Conservation (phyloP, 2,888 invertebrate species). For the Merodon equestris region DNA sequence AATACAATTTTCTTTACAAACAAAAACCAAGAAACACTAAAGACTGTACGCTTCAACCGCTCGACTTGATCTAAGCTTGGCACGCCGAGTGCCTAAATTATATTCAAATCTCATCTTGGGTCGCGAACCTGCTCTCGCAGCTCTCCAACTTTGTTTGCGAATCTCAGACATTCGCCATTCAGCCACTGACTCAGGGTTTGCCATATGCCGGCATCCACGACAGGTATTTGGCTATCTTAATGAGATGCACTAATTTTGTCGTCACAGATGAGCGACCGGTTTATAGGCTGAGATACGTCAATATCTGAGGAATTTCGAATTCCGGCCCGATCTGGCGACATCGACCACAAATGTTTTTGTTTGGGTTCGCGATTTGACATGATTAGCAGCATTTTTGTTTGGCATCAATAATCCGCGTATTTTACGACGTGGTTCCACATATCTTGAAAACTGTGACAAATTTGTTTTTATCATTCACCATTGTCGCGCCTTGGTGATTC, state of each 20-base stretch:
- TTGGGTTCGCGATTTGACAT: slow-evolving; percentile 23
- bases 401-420: slow-evolving; percentile 42
- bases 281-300: not conserved
- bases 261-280: not conserved
- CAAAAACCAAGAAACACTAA: slow-evolving; percentile 9
- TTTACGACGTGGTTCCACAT: slow-evolving; percentile 15
- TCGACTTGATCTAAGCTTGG: slow-evolving; percentile 76
- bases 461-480: slow-evolving; percentile 10
- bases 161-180: slow-evolving; percentile 17
- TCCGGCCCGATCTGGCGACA: slow-evolving; percentile 22
- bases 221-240: not conserved
- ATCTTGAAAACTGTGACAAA: slow-evolving; percentile 25
- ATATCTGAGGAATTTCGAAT: slow-evolving; percentile 33
- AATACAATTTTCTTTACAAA: slow-evolving; percentile 11
- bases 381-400: slow-evolving; percentile 39
- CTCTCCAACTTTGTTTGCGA: slow-evolving; percentile 1
- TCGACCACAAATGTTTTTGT: slow-evolving; percentile 32
- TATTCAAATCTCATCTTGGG: slow-evolving; percentile 70
- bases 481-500: slow-evolving; percentile 6
- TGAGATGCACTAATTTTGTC: slow-evolving; percentile 5
- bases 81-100: slow-evolving; percentile 75
- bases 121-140: slow-evolving; percentile 40
- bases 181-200: slow-evolving; percentile 50
- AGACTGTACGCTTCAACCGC: slow-evolving; percentile 71
- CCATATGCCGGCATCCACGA: not conserved